Evolutionary conservation across 2,888 invertebrate species (phyloP).

Genomic region (Merodon equestris): DNA sequence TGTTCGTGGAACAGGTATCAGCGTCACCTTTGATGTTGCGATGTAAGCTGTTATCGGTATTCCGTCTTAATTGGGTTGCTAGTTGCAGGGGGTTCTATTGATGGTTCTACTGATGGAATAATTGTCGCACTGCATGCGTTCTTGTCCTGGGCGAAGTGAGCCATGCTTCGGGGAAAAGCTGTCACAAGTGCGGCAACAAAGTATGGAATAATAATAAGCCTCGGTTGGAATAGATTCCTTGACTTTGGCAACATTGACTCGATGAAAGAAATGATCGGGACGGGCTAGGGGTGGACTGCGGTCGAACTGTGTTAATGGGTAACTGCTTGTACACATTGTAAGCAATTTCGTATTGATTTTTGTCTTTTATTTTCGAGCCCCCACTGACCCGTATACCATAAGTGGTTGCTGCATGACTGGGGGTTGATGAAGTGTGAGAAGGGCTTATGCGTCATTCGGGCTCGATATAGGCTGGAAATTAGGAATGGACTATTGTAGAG

Average conservation of each 20-base stretch:
- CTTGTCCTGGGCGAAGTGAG: constrained; percentile 11
- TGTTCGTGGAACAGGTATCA: no score
- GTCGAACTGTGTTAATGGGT: background rate
- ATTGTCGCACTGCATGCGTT: constrained; percentile 19
- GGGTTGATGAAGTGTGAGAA: no score
- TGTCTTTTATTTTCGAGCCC: background rate
- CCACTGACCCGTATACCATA: no score
- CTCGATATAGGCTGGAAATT: no score
- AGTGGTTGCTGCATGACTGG: no score
- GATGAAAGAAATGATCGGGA: background rate
- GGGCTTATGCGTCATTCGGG: no score
- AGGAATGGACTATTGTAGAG: no score
- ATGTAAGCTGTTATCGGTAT: constrained; percentile 6
- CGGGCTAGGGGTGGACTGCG: background rate
- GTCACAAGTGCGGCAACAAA: constrained; percentile 5
- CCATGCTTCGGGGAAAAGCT: background rate
- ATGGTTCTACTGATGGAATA: constrained; percentile 30
- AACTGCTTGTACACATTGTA: background rate
- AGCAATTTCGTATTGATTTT: constrained; percentile 1
- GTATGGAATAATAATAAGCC: constrained; percentile 44
- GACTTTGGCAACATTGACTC: constrained; percentile 59
- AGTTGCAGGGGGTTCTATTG: constrained; percentile 45
- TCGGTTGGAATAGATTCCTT: constrained; percentile 26
- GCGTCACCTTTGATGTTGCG: constrained; percentile 54
- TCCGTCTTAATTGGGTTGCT: constrained; percentile 60